Percentiles rank a stretch among this genome's conserved stretches.
Evolutionary conservation across 2,888 invertebrate species (phyloP).

Genomic region (Sicus ferrugineus): DNA sequence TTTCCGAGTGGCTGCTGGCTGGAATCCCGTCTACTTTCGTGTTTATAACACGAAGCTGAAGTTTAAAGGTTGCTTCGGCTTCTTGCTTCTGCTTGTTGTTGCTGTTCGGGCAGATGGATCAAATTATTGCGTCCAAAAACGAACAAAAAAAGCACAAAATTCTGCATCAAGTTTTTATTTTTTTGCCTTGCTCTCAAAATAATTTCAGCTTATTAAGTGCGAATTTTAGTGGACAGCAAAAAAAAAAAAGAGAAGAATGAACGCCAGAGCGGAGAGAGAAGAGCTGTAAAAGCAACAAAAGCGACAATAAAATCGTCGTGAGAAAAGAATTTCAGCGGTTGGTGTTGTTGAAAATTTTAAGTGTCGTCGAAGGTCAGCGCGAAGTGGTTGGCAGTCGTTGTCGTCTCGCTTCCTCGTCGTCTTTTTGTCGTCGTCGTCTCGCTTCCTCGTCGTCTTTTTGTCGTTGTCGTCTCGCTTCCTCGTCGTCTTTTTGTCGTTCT

Average conservation of each 20-base stretch:
- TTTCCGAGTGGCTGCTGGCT: neutral
- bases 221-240: conserved; percentile 1
- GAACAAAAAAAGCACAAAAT: neutral
- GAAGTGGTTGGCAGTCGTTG: no score
- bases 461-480: no score
- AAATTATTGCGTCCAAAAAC: no score
- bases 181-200: neutral
- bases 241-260: neutral
- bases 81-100: neutral
- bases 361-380: neutral
- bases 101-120: neutral
- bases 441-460: no score
- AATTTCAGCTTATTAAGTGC: neutral
- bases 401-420: no score
- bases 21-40: neutral
- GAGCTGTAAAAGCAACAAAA: no score
- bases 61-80: neutral
- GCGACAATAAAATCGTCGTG: neutral
- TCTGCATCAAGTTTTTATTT: neutral
- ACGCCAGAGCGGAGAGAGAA: no score
- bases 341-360: neutral
- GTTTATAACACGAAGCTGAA: conserved; percentile 6
- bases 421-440: no score
- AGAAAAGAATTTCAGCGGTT: conserved; percentile 2
- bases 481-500: no score